Evolutionary conservation across 2,797 vertebrate species (phyloP), one percentile per base, ranked within the genome.

Genomic region (Thunnus albacares): DNA sequence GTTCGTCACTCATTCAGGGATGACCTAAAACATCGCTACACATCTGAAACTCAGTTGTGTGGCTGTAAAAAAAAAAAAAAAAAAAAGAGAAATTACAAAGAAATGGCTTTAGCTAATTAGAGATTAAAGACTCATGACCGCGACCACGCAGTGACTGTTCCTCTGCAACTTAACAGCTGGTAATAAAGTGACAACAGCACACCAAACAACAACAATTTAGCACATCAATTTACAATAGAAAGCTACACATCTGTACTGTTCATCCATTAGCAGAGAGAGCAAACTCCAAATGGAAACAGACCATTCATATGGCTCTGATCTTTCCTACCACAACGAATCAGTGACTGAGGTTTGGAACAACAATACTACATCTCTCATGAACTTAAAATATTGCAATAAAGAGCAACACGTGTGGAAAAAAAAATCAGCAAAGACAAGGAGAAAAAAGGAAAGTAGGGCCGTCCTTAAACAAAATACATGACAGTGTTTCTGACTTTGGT

Each of bases 1-100:
- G 66, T 64, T n/a, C 77, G 76, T 64, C 74, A 71, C 66, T 84
- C 61, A 51, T 57, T 75, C 71, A 17, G 58, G 6, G 59, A 87
- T 82, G 88, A 82, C 77, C 70, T 70, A 62, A 30, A 84, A 67
- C 79, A 8, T 62, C 80, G 71, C 79, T 81, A 84, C 86, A 89
- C 76, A 83, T 84, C 77, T 55, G 47, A 77, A 60, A 63, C 71
- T 73, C 62, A 47, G 57, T 67, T 82, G 68, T 38, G 12, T 41
- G 74, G 57, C n/a, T 74, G 84, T 49, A 45, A 49, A 78, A 45
- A 58, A 53, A 41, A 47, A 47, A 41, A 47, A 47, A 53, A 61
- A 75, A 18, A 76, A 61, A 18, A 33, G 12, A 61, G 24, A 79
- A 89, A 77, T 82, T 69, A 77, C 57, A 79, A 64, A 51, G 68